Percentiles rank a stretch among this genome's conserved stretches.
Conservation (phyloP, 2,888 invertebrate genomes). For the Odontocerum albicorne region DNA sequence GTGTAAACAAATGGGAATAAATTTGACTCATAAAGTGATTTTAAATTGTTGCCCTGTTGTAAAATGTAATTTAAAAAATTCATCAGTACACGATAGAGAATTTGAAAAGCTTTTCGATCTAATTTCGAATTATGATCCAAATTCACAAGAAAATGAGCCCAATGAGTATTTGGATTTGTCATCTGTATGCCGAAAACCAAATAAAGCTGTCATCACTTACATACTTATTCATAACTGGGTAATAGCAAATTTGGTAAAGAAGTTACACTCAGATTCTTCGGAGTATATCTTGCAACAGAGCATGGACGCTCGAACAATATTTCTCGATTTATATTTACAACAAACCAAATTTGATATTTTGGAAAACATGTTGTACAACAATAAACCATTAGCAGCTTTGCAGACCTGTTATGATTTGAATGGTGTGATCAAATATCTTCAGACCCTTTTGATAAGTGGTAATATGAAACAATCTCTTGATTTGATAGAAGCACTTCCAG, state of each 20-base stretch:
- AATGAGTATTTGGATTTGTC: constrained; percentile 4
- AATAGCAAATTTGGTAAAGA: constrained; percentile 66
- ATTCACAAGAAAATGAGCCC: constrained; percentile 14
- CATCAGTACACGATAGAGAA: constrained; percentile 41
- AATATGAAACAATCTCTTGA: constrained; percentile 55
- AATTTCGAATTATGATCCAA: constrained; percentile 38
- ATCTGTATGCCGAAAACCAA: constrained; percentile 46
- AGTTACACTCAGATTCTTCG: constrained; percentile 60
- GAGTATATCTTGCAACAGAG: constrained; percentile 53
- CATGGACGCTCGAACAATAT: constrained; percentile 60
- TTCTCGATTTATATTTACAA: constrained; percentile 62
- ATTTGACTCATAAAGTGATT: constrained; percentile 72
- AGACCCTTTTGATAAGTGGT: constrained; percentile 49
- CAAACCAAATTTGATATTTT: constrained; percentile 57
- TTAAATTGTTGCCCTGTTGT: constrained; percentile 72
- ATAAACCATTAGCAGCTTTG: constrained; percentile 61
- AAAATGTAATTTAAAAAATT: constrained; percentile 48
- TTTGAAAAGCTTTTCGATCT: constrained; percentile 49
- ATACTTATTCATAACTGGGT: constrained; percentile 69
- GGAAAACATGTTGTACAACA: constrained; percentile 58
- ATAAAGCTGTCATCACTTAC: constrained; percentile 60
- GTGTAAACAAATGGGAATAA: constrained; percentile 69
- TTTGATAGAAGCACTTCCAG: constrained; percentile 61
- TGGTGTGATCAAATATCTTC: constrained; percentile 55
- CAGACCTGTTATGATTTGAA: constrained; percentile 58